Conservation (phyloP, 2,113 vertebrate genomes). For the Galbula dea region DNA sequence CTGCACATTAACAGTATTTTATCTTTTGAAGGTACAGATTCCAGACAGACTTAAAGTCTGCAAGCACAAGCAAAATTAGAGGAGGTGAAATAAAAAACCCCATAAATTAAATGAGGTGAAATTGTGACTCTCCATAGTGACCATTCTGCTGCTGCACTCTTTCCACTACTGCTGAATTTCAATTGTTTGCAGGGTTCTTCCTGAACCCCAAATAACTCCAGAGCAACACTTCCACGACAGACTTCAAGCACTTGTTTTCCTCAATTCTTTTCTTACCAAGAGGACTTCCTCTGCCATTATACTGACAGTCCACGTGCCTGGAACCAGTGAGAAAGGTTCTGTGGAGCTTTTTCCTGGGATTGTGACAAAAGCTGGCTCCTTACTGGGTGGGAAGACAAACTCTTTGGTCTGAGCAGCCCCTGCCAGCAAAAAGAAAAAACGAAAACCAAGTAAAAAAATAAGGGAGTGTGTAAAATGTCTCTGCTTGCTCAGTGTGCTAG, state of each 20-base stretch:
- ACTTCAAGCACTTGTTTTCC: background rate
- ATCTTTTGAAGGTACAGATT: background rate
- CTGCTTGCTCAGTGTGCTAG: background rate
- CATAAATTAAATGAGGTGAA: background rate
- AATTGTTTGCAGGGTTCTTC: background rate
- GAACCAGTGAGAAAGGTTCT: slow-evolving; percentile 80
- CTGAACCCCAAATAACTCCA: background rate
- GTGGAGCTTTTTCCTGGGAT: slow-evolving; percentile 83
- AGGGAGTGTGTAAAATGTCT: background rate
- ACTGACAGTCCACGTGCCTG: slow-evolving; percentile 84
- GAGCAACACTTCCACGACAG: background rate
- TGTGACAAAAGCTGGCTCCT: slow-evolving; percentile 84
- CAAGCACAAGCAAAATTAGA: background rate
- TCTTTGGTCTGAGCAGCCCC: slow-evolving; percentile 82
- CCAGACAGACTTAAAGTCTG: background rate
- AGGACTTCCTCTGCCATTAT: slow-evolving; percentile 85
- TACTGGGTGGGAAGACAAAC: slow-evolving; percentile 83
- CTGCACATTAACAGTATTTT: background rate
- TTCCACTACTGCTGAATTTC: background rate
- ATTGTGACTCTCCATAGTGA: background rate
- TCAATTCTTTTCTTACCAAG: slow-evolving; percentile 79
- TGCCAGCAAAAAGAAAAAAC: slow-evolving; percentile 46
- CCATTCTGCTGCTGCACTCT: background rate
- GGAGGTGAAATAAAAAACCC: background rate
- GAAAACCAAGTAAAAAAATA: background rate